Evolutionary conservation across 2,888 invertebrate species (phyloP).

Genomic region (Acleris emargana): DNA sequence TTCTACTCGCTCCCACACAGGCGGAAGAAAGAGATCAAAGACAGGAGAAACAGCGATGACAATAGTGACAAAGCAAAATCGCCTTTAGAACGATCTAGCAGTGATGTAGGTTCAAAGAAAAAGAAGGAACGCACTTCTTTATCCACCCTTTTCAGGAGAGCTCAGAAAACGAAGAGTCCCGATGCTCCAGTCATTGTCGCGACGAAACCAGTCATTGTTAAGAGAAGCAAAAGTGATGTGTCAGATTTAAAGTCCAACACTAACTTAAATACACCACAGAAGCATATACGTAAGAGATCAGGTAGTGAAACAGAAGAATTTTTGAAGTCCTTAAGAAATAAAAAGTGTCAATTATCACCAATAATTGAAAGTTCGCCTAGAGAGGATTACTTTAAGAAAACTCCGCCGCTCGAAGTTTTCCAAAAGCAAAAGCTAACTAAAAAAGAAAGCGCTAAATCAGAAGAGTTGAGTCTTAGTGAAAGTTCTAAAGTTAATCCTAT

Average conservation of each 20-base stretch:
- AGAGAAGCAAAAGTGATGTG: conserved; percentile 86
- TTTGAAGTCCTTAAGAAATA: conserved; percentile 78
- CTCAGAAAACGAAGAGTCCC: conserved; percentile 80
- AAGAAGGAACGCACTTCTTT: conserved; percentile 85
- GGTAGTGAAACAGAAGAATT: conserved; percentile 86
- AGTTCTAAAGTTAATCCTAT: conserved; percentile 75
- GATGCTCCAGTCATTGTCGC: conserved; percentile 78
- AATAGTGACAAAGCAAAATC: conserved; percentile 58
- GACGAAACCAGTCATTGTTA: conserved; percentile 74
- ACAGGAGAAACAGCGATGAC: conserved; percentile 83
- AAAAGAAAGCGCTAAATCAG: conserved; percentile 58
- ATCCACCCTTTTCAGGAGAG: conserved; percentile 86
- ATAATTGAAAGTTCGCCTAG: conserved; percentile 90
- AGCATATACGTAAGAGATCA: conserved; percentile 82
- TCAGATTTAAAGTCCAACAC: conserved; percentile 85
- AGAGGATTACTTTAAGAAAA: conserved; percentile 86
- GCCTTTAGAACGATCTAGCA: conserved; percentile 81
- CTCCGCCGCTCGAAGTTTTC: conserved; percentile 68
- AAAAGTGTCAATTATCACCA: conserved; percentile 89
- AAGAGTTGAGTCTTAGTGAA: conserved; percentile 54
- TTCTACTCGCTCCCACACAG: conserved; percentile 88
- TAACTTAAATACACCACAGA: conserved; percentile 66
- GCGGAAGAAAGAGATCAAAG: conserved; percentile 77
- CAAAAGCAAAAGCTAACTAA: conserved; percentile 65
- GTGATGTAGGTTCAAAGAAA: conserved; percentile 80